These are phyloP conservation scores for Dryobota labecula DNA, from an alignment of 2,888 invertebrate species.

Conservation along the genomic window DNA sequence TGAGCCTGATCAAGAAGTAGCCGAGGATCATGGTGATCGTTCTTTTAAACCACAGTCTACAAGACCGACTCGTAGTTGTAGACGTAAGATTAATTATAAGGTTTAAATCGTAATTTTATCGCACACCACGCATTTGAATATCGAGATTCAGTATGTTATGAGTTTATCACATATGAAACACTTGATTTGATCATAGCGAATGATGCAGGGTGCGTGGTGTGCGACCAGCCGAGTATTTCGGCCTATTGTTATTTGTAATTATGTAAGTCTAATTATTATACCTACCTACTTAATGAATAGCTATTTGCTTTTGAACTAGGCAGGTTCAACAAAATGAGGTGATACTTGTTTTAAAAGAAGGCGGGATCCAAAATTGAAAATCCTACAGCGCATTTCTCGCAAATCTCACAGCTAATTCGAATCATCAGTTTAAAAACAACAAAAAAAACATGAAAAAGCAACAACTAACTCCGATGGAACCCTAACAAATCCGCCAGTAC, in stretches of 20 bases:
- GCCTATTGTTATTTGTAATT: not conserved
- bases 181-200: not conserved
- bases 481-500: slow-evolving; percentile 47
- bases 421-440: not conserved
- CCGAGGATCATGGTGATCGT: not conserved
- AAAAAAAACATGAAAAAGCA: not conserved
- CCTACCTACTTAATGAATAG: not conserved
- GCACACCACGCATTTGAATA: not conserved
- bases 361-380: no score
- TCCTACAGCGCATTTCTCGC: no score
- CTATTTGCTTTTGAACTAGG: not conserved
- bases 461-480: slow-evolving; percentile 28
- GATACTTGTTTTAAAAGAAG: no score
- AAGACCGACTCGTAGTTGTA: slow-evolving; percentile 9
- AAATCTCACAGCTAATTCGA: not conserved
- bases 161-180: no score
- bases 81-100: slow-evolving; percentile 10
- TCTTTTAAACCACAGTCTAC: not conserved
- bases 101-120: not conserved
- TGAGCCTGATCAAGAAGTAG: not conserved
- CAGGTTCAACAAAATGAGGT: no score
- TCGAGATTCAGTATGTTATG: not conserved
- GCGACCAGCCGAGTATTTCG: not conserved
- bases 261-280: not conserved
- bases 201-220: not conserved